Conservation (phyloP, 2,113 vertebrate genomes). For the Chascanopsetta lugubris region DNA sequence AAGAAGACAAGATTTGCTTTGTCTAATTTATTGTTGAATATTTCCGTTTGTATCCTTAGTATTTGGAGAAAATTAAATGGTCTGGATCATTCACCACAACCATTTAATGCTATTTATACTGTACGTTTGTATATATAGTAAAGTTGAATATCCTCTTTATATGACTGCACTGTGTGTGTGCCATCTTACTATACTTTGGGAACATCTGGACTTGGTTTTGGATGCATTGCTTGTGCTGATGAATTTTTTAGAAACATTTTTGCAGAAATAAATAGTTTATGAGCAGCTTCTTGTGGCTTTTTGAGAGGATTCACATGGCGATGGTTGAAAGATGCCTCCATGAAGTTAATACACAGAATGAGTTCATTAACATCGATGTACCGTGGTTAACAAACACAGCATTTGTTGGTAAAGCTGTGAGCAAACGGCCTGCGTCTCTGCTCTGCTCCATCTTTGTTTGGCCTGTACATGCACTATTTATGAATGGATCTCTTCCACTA, state of each 20-base stretch:
- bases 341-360: neutral
- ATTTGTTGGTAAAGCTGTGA: slow-evolving; percentile 19
- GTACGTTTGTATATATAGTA: neutral
- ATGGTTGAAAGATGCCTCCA: neutral
- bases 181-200: neutral
- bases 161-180: neutral
- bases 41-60: slow-evolving; percentile 39
- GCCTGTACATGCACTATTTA: slow-evolving; percentile 57
- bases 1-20: slow-evolving; percentile 42
- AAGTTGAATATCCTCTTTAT: neutral
- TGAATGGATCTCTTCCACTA: slow-evolving; percentile 38
- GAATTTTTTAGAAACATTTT: slow-evolving; percentile 21
- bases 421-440: neutral
- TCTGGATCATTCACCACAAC: slow-evolving; percentile 1
- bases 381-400: neutral
- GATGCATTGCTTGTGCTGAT: slow-evolving; percentile 19
- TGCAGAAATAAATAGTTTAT: slow-evolving; percentile 37
- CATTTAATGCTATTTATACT: slow-evolving; percentile 12
- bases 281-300: slow-evolving; percentile 5
- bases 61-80: slow-evolving; percentile 26
- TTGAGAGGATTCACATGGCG: slow-evolving; percentile 3
- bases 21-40: slow-evolving; percentile 72
- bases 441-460: slow-evolving; percentile 40
- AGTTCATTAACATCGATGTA: neutral
- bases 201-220: slow-evolving; percentile 12